Conservation (phyloP, 2,797 vertebrate genomes). For the Acipenser oxyrinchus region DNA sequence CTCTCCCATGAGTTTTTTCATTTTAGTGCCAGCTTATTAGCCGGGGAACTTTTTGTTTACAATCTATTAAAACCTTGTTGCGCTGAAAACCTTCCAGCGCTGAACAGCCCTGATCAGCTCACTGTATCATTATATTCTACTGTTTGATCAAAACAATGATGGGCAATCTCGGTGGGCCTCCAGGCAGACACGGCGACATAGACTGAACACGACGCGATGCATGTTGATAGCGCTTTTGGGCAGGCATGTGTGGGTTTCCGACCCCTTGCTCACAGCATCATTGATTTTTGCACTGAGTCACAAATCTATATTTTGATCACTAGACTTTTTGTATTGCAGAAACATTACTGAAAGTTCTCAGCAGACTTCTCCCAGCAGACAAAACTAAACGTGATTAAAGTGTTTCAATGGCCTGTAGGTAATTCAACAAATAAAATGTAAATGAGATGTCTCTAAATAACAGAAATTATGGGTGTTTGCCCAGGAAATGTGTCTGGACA, state of each 20-base stretch:
- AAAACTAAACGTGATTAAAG: slow-evolving; percentile 10
- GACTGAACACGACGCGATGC: not conserved
- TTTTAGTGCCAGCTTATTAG: slow-evolving; percentile 17
- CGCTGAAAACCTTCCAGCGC: slow-evolving; percentile 33
- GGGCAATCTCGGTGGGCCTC: slow-evolving; percentile 15
- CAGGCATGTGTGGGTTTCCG: not conserved
- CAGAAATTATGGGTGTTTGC: too few species aligned
- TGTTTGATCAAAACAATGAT: slow-evolving; percentile 13
- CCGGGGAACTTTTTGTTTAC: slow-evolving; percentile 30
- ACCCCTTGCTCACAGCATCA: not conserved
- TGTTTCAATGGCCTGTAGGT: slow-evolving; percentile 8
- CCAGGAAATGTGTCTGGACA: too few species aligned
- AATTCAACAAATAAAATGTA: too few species aligned
- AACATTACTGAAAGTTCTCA: not conserved
- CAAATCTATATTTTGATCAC: not conserved
- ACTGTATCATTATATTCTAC: slow-evolving; percentile 26
- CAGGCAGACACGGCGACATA: not conserved
- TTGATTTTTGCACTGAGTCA: not conserved
- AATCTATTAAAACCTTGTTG: slow-evolving; percentile 39
- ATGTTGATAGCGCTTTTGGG: not conserved
- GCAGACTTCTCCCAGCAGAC: slow-evolving; percentile 13
- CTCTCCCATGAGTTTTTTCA: slow-evolving; percentile 15
- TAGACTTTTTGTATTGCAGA: not conserved
- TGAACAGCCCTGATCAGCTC: slow-evolving; percentile 24
- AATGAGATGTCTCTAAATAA: too few species aligned